Conservation (phyloP, 2,888 invertebrate genomes). For the Xestia xanthographa region DNA sequence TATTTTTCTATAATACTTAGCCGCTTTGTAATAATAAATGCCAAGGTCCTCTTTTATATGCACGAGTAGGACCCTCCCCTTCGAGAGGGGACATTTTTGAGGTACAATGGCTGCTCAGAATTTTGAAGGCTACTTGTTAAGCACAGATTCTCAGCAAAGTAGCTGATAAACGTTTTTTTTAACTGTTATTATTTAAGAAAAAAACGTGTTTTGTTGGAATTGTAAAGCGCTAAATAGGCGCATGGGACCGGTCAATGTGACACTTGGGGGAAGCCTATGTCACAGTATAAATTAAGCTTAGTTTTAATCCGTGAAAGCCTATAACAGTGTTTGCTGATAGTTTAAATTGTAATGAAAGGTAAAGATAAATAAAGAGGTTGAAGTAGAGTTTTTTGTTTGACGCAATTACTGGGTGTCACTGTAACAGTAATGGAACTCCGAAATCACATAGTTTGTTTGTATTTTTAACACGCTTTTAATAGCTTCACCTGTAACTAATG, state of each 20-base stretch:
- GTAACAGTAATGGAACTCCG: not conserved
- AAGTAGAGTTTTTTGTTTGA: not conserved
- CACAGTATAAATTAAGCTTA: too few species aligned
- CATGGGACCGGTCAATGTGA: too few species aligned
- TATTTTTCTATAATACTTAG: conserved; percentile 24
- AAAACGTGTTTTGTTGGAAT: not conserved
- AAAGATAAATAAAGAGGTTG: too few species aligned
- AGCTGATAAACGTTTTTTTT: not conserved
- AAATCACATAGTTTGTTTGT: not conserved
- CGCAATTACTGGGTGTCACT: not conserved
- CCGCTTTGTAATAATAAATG: conserved; percentile 54
- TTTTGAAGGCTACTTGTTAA: conserved; percentile 30
- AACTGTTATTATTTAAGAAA: not conserved
- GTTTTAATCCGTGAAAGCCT: too few species aligned
- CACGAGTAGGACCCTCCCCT: conserved; percentile 30
- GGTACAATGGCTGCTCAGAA: conserved; percentile 23
- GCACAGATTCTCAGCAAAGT: conserved; percentile 7
- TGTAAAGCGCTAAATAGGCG: not conserved
- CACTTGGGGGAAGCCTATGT: too few species aligned
- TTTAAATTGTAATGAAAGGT: not conserved
- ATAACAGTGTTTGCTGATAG: too few species aligned
- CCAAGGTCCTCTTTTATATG: conserved; percentile 55
- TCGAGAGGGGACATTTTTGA: conserved; percentile 41
- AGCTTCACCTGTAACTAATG: too few species aligned
- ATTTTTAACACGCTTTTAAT: not conserved